Conservation (phyloP, 2,888 invertebrate genomes). For the Ectemnius cavifrons region DNA sequence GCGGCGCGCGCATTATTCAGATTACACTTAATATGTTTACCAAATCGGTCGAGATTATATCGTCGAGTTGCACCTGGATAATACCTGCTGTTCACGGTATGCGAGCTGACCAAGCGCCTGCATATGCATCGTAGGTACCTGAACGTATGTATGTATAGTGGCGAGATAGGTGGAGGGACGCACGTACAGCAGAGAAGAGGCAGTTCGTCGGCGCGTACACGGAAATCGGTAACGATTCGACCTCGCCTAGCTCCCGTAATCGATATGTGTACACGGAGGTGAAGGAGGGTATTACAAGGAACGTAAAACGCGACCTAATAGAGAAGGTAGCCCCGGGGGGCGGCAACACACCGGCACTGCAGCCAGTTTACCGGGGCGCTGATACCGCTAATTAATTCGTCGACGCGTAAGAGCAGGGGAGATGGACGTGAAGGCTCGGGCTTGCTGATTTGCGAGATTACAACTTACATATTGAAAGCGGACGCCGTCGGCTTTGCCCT, state of each 20-base stretch:
- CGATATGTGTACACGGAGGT: slow-evolving; percentile 44
- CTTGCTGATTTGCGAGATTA: slow-evolving; percentile 50
- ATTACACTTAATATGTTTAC: slow-evolving; percentile 71
- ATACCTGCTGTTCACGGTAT: slow-evolving; percentile 54
- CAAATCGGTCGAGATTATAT: slow-evolving; percentile 70
- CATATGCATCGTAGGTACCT: slow-evolving; percentile 1
- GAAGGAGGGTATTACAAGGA: slow-evolving; percentile 35
- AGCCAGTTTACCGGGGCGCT: slow-evolving; percentile 40
- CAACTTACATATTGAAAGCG: slow-evolving; percentile 41
- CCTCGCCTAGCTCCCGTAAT: slow-evolving; percentile 34
- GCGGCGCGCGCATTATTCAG: slow-evolving; percentile 68
- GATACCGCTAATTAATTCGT: slow-evolving; percentile 56
- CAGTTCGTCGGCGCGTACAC: not conserved
- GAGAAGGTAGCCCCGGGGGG: not conserved
- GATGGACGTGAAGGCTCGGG: slow-evolving; percentile 26
- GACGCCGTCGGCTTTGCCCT: no score
- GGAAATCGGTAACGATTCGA: slow-evolving; percentile 54
- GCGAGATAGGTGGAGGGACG: not conserved
- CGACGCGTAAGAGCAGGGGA: slow-evolving; percentile 40
- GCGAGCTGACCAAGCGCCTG: slow-evolving; percentile 28
- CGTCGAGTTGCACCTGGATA: slow-evolving; percentile 65
- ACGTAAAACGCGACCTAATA: slow-evolving; percentile 53
- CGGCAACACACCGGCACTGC: slow-evolving; percentile 21
- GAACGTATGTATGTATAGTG: not conserved
- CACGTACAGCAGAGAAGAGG: slow-evolving; percentile 12